Evolutionary conservation across 2,888 invertebrate genomes (phyloP).

Genomic region (Crocallis elinguaria): DNA sequence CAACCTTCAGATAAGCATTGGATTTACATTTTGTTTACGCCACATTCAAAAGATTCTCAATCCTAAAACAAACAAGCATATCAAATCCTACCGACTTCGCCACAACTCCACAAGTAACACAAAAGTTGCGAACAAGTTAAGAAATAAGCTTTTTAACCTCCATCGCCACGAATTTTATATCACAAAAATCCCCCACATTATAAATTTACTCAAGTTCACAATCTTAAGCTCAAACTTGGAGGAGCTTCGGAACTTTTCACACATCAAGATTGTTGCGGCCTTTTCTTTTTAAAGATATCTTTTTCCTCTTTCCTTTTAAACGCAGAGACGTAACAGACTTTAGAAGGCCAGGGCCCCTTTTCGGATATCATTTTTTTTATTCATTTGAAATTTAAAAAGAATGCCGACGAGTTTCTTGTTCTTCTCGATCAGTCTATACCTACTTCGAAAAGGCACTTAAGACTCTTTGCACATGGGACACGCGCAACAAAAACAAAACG

Average conservation of each 20-base stretch:
- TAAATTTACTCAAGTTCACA: slow-evolving; percentile 23
- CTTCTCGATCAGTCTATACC: no score
- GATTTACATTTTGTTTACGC: no score
- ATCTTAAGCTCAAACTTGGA: slow-evolving; percentile 18
- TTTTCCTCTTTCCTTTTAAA: slow-evolving; percentile 23
- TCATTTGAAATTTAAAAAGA: no score
- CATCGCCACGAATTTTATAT: slow-evolving; percentile 12
- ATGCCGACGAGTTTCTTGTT: no score
- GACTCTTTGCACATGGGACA: no score
- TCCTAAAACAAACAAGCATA: slow-evolving; percentile 8
- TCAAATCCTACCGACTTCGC: slow-evolving; percentile 13
- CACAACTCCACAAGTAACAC: not conserved
- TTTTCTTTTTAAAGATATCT: slow-evolving; percentile 31
- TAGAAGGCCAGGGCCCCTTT: not conserved
- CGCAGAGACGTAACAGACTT: slow-evolving; percentile 1
- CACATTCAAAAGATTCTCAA: not conserved
- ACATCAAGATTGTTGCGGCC: slow-evolving; percentile 32
- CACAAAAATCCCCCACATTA: slow-evolving; percentile 23
- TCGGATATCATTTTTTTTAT: no score
- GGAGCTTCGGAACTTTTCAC: slow-evolving; percentile 29
- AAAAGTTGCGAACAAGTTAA: slow-evolving; percentile 10
- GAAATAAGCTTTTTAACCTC: slow-evolving; percentile 23
- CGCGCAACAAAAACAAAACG: no score
- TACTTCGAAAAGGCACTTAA: no score
- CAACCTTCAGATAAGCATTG: not conserved